Percentiles rank a stretch among this genome's conserved stretches.
These are phyloP conservation scores for Triplophysa rosa DNA, from an alignment of 2,113 vertebrate species.

Conservation along the genomic window DNA sequence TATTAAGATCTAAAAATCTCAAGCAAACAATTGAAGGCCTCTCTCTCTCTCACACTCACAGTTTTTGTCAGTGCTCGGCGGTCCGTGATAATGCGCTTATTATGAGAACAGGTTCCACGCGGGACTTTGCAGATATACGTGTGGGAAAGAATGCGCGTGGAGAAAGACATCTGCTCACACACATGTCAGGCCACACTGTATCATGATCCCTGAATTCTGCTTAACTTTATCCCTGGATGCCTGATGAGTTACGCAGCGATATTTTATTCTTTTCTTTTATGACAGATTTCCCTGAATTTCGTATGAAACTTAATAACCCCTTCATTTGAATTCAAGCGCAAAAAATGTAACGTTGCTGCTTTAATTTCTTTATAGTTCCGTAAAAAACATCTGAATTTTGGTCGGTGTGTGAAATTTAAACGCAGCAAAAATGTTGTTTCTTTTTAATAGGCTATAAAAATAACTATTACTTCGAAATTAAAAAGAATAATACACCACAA, in stretches of 20 bases:
- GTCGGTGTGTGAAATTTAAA: too few relatives aligned
- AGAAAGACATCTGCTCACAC: constrained; percentile 90
- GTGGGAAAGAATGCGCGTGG: constrained; percentile 92
- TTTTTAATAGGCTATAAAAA: too few relatives aligned
- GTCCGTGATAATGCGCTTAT: constrained; percentile 97
- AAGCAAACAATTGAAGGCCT: constrained; percentile 11
- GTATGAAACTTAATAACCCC: constrained; percentile 68
- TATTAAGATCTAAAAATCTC: background rate
- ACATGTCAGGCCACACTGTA: constrained; percentile 16
- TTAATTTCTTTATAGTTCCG: too few relatives aligned
- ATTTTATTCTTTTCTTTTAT: background rate
- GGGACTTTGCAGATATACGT: constrained; percentile 83
- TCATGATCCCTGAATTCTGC: constrained; percentile 67
- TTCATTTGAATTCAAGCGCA: too few relatives aligned
- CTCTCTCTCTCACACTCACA: constrained; percentile 57
- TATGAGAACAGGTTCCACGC: constrained; percentile 97
- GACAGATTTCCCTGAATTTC: background rate
- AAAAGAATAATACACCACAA: too few relatives aligned
- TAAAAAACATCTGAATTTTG: too few relatives aligned
- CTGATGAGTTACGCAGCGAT: background rate
- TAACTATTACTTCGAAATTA: too few relatives aligned
- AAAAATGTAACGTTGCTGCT: too few relatives aligned
- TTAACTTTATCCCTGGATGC: background rate
- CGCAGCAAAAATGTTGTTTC: too few relatives aligned
- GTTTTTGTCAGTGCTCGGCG: constrained; percentile 93